Evolutionary conservation across 2,113 vertebrate genomes (phyloP).

Genomic region (Mormoops blainvillei): DNA sequence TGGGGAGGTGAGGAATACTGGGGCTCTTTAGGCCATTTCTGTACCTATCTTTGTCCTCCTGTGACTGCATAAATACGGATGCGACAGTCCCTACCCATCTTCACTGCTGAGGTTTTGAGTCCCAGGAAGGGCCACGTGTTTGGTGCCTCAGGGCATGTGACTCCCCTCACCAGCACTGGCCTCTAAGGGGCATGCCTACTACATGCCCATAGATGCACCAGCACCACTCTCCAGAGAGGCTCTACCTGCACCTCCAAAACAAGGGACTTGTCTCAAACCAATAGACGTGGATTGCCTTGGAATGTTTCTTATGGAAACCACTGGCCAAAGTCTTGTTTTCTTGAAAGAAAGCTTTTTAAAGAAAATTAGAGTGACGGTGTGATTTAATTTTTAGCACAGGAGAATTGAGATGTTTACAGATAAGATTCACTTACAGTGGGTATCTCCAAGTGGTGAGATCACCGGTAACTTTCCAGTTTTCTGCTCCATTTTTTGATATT

Average conservation of each 20-base stretch:
- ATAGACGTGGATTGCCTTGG: neutral
- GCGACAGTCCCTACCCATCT: neutral
- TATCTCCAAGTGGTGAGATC: neutral
- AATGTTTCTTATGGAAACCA: neutral
- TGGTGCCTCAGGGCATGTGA: neutral
- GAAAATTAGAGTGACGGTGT: constrained; percentile 26
- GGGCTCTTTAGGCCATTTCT: neutral
- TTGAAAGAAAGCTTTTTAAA: neutral
- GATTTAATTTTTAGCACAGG: constrained; percentile 18
- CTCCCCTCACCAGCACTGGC: neutral
- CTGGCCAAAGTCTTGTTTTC: neutral
- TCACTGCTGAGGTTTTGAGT: neutral
- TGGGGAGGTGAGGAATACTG: neutral
- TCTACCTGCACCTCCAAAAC: neutral
- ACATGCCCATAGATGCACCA: rapidly evolving
- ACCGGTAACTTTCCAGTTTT: neutral
- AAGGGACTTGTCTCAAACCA: neutral
- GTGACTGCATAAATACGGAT: neutral
- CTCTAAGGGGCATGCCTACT: neutral
- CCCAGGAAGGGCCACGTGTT: neutral
- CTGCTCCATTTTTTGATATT: neutral
- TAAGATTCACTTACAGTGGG: neutral
- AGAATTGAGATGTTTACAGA: constrained; percentile 7
- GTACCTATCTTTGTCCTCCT: neutral
- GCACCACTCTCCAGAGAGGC: neutral